phyloP scores from a whole-genome alignment of 2,113 vertebrate genomes.

The Orcinus orca region DNA sequence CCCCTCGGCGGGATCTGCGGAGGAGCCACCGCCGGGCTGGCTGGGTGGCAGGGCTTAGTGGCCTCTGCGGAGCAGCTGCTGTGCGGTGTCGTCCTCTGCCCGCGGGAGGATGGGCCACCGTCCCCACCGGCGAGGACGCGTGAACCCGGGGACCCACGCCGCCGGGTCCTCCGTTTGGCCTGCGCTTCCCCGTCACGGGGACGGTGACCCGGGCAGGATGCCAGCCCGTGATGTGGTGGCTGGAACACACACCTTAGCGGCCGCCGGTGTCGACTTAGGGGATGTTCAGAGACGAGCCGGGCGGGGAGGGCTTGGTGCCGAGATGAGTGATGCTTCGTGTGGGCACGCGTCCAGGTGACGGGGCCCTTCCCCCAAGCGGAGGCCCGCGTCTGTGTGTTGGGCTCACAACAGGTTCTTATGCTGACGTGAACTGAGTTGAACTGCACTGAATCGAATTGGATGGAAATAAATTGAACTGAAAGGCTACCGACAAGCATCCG shows the following conservation, averaged over 20 bases:
- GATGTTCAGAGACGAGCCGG: neutral
- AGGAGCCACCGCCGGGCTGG: neutral
- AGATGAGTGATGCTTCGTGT: neutral
- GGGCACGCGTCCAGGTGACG: neutral
- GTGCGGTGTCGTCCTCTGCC: neutral
- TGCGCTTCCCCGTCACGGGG: no score
- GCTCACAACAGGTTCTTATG: neutral
- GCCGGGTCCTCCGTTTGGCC: no score
- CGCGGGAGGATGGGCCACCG: neutral
- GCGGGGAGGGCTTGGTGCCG: no score
- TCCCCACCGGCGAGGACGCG: neutral
- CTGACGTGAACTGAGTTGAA: neutral
- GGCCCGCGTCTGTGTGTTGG: neutral
- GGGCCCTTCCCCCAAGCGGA: neutral
- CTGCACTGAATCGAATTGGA: neutral
- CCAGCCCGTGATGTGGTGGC: neutral
- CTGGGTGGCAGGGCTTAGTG: neutral
- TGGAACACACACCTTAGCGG: neutral
- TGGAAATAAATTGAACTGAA: slow-evolving; percentile 42
- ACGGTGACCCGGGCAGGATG: no score
- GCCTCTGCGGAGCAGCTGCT: neutral
- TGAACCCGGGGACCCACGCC: neutral
- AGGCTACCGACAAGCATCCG: neutral
- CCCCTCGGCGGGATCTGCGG: neutral
- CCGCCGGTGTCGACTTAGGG: neutral